Evolutionary conservation across 2,113 vertebrate species (phyloP), one percentile per base, ranked within the genome.

Genomic region (Cercopithecus mona): DNA sequence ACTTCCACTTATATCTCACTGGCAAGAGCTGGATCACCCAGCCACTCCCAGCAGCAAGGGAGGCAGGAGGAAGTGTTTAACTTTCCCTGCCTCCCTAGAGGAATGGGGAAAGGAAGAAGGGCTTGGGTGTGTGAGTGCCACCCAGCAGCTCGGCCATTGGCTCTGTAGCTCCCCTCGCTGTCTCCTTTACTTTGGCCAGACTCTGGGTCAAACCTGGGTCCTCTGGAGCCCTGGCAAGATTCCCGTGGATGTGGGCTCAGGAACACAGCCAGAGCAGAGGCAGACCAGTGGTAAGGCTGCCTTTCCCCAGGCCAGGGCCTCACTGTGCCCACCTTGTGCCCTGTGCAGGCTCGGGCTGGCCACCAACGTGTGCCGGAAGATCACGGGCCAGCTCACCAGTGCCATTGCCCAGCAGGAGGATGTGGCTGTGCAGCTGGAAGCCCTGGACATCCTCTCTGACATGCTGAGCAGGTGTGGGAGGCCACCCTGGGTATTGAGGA

Each of bases 401-500:
- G 99, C 99, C 43, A 98, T 99, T 90, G 99, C 99, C 83, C 99
- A 99, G 98, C 99, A 99, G 89, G 99, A 99, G 18, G 99, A 99
- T 8, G 99, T 99, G 64, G 99, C 99, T 0, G 98, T 99, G 64
- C 99, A 99, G 98, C 94, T 99, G 82, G 99, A 99, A 97, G 99
- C 99, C n/a, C 98, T 99, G 97, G 99, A 99, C 98, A 99, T 99
- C 98, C 98, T 99, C 97, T 99, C 99, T 0, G 99, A 99, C 98
- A 99, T 99, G 99, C 98, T 99, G 98, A 99, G 99, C 99, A 99
- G 99, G 99, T 99, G 98, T 68, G 55, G 48, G 43, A 52, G 83
- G 45, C 52, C 59, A 66, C 59, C 27, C 25, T 8, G 32, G 50
- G 79, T 78, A 35, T 9, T 66, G 52, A 64, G 43, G 13, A 43